Conservation (phyloP, 2,888 invertebrate species). For the Operophtera brumata region DNA sequence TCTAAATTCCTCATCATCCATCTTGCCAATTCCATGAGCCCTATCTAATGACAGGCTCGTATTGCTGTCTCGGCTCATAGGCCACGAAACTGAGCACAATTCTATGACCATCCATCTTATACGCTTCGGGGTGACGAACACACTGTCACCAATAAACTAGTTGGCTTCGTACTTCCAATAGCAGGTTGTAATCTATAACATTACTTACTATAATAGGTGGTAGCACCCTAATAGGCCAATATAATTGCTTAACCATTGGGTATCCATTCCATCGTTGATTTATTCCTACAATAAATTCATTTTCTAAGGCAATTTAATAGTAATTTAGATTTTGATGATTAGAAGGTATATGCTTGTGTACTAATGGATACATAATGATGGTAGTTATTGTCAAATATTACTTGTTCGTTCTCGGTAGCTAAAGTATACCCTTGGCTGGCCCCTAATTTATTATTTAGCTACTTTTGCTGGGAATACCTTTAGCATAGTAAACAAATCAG, state of each 20-base stretch:
- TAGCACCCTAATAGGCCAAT: slow-evolving; percentile 1
- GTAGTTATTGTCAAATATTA: background rate
- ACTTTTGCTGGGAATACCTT: too few relatives aligned
- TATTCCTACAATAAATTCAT: slow-evolving; percentile 3
- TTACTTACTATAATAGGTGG: slow-evolving; percentile 4
- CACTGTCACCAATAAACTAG: background rate
- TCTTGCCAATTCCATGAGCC: background rate
- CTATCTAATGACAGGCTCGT: background rate
- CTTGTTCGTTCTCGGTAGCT: too few relatives aligned
- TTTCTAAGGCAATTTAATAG: slow-evolving; percentile 3
- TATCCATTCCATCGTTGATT: slow-evolving; percentile 8
- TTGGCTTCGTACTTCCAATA: background rate
- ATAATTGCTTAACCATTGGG: slow-evolving; percentile 12
- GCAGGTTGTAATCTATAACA: background rate
- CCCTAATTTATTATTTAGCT: too few relatives aligned
- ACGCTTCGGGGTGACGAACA: background rate
- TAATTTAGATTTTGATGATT: slow-evolving; percentile 9
- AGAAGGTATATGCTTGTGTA: background rate
- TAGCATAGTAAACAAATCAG: too few relatives aligned
- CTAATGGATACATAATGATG: background rate
- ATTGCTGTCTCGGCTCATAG: slow-evolving; percentile 3
- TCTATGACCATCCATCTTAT: slow-evolving; percentile 8
- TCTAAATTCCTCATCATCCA: background rate
- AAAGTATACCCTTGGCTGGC: too few relatives aligned
- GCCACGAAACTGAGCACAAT: slow-evolving; percentile 1